phyloP scores from a whole-genome alignment of 2,113 vertebrate genomes.

The Cryptoleucopteryx plumbea region DNA sequence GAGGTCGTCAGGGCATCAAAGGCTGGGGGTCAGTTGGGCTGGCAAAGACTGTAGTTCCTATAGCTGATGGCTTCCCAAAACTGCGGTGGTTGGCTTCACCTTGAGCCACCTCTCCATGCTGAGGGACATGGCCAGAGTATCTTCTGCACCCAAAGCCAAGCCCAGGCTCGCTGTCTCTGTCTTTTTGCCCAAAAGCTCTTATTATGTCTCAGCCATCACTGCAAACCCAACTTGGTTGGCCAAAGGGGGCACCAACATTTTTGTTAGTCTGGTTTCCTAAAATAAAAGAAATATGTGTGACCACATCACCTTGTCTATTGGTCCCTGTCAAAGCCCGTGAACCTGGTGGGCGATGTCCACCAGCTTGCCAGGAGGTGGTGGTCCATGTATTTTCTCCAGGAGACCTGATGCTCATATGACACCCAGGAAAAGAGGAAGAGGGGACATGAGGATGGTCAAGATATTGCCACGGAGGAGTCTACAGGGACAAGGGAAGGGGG shows the following conservation, averaged over 20 bases:
- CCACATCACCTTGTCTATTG: neutral
- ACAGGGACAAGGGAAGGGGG: neutral
- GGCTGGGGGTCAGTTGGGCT: neutral
- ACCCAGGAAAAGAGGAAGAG: neutral
- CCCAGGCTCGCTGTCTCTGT: rapidly evolving
- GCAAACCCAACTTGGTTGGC: neutral
- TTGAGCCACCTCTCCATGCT: neutral
- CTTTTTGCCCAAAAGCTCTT: neutral
- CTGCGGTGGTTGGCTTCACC: neutral
- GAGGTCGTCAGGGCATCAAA: neutral
- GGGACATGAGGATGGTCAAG: neutral
- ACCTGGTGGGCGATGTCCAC: neutral
- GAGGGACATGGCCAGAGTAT: neutral
- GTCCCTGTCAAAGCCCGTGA: neutral
- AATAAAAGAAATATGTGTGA: neutral
- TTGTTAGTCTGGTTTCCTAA: neutral
- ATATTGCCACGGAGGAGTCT: neutral
- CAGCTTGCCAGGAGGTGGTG: neutral
- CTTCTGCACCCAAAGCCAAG: neutral
- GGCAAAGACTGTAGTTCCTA: neutral
- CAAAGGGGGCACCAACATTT: neutral
- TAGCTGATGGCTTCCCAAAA: neutral
- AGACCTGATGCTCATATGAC: neutral
- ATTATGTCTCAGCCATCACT: neutral
- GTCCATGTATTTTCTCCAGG: neutral